Conservation (phyloP, 2,797 vertebrate genomes). For the Lutjanus argentimaculatus region DNA sequence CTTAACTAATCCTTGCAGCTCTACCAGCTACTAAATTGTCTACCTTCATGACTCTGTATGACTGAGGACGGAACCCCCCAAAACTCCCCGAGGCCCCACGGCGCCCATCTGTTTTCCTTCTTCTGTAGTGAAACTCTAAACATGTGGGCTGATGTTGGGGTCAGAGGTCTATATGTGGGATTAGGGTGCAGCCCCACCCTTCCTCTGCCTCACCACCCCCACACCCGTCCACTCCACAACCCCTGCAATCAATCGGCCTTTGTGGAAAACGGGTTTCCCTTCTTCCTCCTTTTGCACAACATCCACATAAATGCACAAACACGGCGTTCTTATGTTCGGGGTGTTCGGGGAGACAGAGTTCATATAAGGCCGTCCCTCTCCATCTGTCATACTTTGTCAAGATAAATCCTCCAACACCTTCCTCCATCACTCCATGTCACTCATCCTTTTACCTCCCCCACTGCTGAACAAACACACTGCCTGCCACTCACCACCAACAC, state of each 20-base stretch:
- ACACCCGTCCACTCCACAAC: conserved; percentile 40
- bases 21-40: conserved; percentile 17
- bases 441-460: conserved; percentile 4
- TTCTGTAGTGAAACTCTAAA: conserved; percentile 76
- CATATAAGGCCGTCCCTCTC: conserved; percentile 28
- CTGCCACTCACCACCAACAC: conserved; percentile 15
- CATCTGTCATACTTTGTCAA: conserved; percentile 49
- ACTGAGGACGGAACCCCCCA: conserved; percentile 36
- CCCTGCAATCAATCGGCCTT: conserved; percentile 78
- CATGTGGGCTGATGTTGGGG: conserved; percentile 79
- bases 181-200: conserved; percentile 73
- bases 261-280: conserved; percentile 57
- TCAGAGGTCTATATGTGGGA: conserved; percentile 80
- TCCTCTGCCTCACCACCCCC: conserved; percentile 53
- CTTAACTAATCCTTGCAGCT: too few relatives aligned
- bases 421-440: conserved; percentile 31
- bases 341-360: conserved; percentile 25
- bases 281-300: conserved; percentile 37
- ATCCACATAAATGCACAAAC: conserved; percentile 43
- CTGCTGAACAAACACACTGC: conserved; percentile 20
- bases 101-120: conserved; percentile 73
- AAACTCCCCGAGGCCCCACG: conserved; percentile 42
- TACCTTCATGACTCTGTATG: conserved; percentile 41
- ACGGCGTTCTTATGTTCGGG: conserved; percentile 11
- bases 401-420: conserved; percentile 50